phyloP scores from a whole-genome alignment of 2,888 invertebrate species.

The Andrena flavipes region DNA sequence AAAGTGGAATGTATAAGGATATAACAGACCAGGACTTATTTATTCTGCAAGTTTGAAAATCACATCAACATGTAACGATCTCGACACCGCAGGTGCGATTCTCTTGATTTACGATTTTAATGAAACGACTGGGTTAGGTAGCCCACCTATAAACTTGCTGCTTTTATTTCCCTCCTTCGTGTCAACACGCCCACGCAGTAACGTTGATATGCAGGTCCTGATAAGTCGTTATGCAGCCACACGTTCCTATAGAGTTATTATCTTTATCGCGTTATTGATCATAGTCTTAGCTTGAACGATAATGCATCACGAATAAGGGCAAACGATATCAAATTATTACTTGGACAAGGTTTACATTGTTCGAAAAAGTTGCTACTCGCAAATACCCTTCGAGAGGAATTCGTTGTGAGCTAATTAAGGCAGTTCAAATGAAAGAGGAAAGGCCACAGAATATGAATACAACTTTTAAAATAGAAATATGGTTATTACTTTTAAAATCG shows the following conservation, averaged over 20 bases:
- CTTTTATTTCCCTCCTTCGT: conserved; percentile 79
- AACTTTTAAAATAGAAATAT: no score
- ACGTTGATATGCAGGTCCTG: conserved; percentile 75
- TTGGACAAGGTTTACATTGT: neutral
- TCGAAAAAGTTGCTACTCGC: neutral
- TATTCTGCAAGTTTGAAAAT: conserved; percentile 44
- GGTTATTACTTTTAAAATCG: no score
- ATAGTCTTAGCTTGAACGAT: conserved; percentile 22
- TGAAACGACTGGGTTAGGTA: conserved; percentile 71
- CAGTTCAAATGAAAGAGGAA: no score
- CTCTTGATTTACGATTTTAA: conserved; percentile 78
- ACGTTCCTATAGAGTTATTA: conserved; percentile 82
- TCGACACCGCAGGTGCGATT: conserved; percentile 62
- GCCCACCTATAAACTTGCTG: conserved; percentile 65
- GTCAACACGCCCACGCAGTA: conserved; percentile 74
- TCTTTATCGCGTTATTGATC: conserved; percentile 77
- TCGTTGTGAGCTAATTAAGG: no score
- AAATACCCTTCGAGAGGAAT: neutral
- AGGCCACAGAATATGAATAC: no score
- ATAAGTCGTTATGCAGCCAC: conserved; percentile 76
- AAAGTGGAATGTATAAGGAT: neutral
- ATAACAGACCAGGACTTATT: neutral
- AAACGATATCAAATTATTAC: conserved; percentile 3
- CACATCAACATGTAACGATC: conserved; percentile 49
- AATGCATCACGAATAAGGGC: neutral